Percentiles rank a stretch among this genome's conserved stretches.
phyloP scores from a whole-genome alignment of 2,888 invertebrate species.

The Eustalomyia histrio region DNA sequence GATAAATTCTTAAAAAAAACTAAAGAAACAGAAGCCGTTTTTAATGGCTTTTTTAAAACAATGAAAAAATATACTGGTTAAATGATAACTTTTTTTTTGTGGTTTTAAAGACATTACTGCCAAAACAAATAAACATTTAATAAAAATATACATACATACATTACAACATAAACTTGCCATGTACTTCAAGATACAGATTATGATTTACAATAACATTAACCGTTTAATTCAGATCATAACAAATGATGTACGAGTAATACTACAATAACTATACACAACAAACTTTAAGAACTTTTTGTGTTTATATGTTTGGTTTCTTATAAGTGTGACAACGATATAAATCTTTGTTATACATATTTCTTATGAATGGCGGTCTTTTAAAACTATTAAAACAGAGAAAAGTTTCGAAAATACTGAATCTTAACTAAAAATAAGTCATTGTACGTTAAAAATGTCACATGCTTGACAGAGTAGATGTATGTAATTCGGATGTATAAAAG shows the following conservation, averaged over 20 bases:
- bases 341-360: constrained; percentile 58
- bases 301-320: not conserved
- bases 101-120: not conserved
- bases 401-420: constrained; percentile 52
- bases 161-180: constrained; percentile 21
- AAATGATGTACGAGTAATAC: constrained; percentile 31
- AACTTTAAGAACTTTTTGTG: constrained; percentile 51
- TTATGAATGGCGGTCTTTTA: constrained; percentile 64
- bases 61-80: constrained; percentile 45
- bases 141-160: not conserved
- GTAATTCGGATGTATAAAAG: not conserved
- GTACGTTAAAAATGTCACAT: constrained; percentile 63
- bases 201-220: constrained; percentile 61
- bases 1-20: constrained; percentile 42
- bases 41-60: constrained; percentile 42
- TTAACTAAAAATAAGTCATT: constrained; percentile 57
- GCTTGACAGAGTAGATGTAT: constrained; percentile 52
- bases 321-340: constrained; percentile 63
- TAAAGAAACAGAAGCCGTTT: constrained; percentile 51
- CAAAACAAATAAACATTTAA: too few species aligned
- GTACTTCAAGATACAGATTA: constrained; percentile 48
- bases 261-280: not conserved
- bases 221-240: constrained; percentile 60
- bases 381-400: constrained; percentile 48
- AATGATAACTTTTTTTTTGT: constrained; percentile 27